Evolutionary conservation across 2,113 vertebrate species (phyloP).

Genomic region (Fregetta grallaria): DNA sequence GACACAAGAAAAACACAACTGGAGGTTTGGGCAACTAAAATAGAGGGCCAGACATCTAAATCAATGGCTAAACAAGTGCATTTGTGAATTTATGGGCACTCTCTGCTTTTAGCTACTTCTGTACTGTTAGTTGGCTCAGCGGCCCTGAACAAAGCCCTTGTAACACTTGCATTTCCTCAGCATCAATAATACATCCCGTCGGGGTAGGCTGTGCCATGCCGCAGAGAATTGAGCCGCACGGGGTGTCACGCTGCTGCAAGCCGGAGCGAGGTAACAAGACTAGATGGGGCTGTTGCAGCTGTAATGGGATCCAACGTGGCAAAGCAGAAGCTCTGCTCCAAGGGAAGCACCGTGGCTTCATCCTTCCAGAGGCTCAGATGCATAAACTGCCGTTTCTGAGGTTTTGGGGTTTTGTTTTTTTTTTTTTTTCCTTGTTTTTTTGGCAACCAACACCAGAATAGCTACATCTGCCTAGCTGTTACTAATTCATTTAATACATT

Average conservation of each 20-base stretch:
- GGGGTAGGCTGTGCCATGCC: background rate
- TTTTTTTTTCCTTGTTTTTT: background rate
- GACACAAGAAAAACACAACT: background rate
- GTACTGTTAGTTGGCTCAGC: background rate
- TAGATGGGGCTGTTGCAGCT: background rate
- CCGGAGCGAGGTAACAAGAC: background rate
- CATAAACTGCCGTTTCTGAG: background rate
- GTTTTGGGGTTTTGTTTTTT: too few species aligned
- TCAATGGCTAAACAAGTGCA: background rate
- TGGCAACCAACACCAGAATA: background rate
- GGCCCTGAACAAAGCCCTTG: constrained; percentile 1
- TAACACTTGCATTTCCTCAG: background rate
- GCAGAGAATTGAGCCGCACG: background rate
- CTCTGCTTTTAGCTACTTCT: constrained; percentile 19
- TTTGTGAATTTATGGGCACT: constrained; percentile 16
- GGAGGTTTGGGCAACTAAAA: background rate
- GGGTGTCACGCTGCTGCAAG: background rate
- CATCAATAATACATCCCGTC: background rate
- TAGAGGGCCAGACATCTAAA: background rate
- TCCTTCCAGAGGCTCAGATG: background rate
- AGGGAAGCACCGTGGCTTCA: background rate
- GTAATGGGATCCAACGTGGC: background rate
- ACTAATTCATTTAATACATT: background rate
- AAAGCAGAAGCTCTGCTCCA: background rate
- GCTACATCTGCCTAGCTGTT: background rate